phyloP scores from a whole-genome alignment of 2,888 invertebrate genomes.

The Hyles lineata region DNA sequence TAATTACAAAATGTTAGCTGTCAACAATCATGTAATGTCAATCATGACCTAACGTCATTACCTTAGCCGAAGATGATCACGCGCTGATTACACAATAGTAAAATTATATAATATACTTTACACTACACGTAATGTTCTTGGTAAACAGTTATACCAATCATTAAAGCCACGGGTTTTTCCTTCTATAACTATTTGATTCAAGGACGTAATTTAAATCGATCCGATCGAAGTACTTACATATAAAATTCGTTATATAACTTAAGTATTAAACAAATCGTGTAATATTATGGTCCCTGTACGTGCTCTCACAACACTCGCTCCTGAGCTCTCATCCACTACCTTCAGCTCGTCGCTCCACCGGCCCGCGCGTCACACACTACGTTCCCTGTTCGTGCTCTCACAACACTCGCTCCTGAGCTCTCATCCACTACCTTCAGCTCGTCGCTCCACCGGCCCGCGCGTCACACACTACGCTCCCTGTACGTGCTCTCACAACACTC shows the following conservation, averaged over 20 bases:
- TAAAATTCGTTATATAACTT: neutral
- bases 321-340: slow-evolving; percentile 1
- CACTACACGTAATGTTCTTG: neutral
- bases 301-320: neutral
- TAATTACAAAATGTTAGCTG: neutral
- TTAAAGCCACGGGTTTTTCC: slow-evolving; percentile 13
- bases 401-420: too few relatives aligned
- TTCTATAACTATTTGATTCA: neutral
- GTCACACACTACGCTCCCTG: too few relatives aligned
- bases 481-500: too few relatives aligned
- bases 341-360: neutral
- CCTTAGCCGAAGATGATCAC: neutral
- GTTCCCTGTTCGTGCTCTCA: too few relatives aligned
- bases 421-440: too few relatives aligned
- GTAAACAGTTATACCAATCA: neutral
- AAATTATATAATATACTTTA: slow-evolving; percentile 12
- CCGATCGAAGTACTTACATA: neutral
- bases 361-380: too few relatives aligned
- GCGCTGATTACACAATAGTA: slow-evolving; percentile 4
- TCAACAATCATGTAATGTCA: neutral
- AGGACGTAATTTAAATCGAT: neutral
- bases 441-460: too few relatives aligned
- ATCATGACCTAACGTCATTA: neutral
- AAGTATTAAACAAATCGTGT: too few relatives aligned
- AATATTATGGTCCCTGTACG: neutral